Evolutionary conservation across 2,797 vertebrate species (phyloP).

Genomic region (Rhabdophis nuchalis): DNA sequence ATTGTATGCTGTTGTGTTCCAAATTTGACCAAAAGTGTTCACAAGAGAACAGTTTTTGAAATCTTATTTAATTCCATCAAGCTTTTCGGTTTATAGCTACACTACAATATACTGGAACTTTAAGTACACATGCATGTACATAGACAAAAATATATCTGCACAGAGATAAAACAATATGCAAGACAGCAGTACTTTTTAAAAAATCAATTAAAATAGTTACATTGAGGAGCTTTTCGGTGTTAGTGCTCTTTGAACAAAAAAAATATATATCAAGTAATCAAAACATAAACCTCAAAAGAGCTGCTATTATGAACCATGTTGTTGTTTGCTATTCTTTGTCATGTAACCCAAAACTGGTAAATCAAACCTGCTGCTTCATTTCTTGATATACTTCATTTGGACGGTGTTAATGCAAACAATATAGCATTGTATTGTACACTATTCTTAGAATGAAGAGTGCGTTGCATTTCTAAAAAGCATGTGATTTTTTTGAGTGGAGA

Average conservation of each 20-base stretch:
- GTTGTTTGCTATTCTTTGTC: constrained; percentile 6
- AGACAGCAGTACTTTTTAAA: background rate
- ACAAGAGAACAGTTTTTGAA: background rate
- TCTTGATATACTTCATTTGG: constrained; percentile 18
- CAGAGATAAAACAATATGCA: background rate
- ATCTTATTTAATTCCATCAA: background rate
- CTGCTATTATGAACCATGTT: background rate
- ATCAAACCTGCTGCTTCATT: constrained; percentile 22
- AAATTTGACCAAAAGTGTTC: background rate
- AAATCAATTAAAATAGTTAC: background rate
- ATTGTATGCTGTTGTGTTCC: background rate
- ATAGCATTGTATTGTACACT: background rate
- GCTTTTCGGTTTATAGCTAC: background rate
- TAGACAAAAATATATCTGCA: background rate
- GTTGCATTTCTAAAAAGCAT: constrained; percentile 12
- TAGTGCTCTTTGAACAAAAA: background rate
- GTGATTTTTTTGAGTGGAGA: background rate
- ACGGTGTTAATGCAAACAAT: background rate
- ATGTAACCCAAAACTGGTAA: background rate
- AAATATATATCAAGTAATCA: background rate
- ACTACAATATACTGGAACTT: background rate
- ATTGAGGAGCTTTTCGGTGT: constrained; percentile 27
- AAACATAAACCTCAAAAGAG: background rate
- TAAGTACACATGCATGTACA: background rate
- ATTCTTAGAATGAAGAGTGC: background rate